phyloP scores from a whole-genome alignment of 2,113 vertebrate species.

The human (Homo sapiens) region GRCh38 chr17:72763001-72763500 shows the following conservation, averaged over 20 bases:
- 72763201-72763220: not conserved
- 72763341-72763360: not conserved
- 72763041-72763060: not conserved
- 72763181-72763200: not conserved
- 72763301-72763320: not conserved
- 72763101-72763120: not conserved
- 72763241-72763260: not conserved
- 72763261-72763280: not conserved
- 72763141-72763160: not conserved
- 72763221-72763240: not conserved
- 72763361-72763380: not conserved
- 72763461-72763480: not conserved
- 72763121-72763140: not conserved
- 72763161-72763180: not conserved
- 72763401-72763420: not conserved
- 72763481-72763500: not conserved
- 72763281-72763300: not conserved
- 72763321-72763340: not conserved
- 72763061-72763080: not conserved
- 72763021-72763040: not conserved
- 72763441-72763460: not conserved
- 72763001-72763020: not conserved
- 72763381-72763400: not conserved
- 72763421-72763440: not conserved
- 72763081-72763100: not conserved